Percentiles rank a stretch among this genome's conserved stretches.
Conservation (phyloP, 2,113 vertebrate species). For the Erpornis zantholeuca region DNA sequence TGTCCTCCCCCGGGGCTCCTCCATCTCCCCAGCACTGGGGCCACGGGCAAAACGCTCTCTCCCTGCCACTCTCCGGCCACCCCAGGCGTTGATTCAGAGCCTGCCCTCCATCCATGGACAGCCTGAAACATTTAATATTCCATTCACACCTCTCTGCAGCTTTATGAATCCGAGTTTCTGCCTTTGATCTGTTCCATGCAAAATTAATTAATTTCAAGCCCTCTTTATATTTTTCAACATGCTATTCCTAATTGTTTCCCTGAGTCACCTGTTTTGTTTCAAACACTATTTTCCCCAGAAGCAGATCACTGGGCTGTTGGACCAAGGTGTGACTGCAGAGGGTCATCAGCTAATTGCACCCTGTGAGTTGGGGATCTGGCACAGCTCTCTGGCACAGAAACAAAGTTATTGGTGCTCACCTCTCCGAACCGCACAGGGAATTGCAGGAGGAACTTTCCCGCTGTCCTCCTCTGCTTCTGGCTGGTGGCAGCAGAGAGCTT, state of each 20-base stretch:
- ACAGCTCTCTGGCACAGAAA: background rate
- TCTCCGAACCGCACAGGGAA: background rate
- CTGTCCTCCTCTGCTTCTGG: background rate
- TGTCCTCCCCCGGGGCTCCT: background rate
- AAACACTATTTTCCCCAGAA: background rate
- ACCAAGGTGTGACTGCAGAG: background rate
- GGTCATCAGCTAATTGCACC: background rate
- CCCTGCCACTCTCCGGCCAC: background rate
- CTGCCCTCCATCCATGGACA: background rate
- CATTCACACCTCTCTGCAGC: background rate
- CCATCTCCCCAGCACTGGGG: rapidly evolving
- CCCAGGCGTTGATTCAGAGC: background rate
- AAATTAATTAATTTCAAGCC: background rate
- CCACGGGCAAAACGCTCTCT: background rate
- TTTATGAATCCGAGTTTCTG: background rate
- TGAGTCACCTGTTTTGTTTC: background rate
- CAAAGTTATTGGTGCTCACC: rapidly evolving
- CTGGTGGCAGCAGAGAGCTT: background rate
- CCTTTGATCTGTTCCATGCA: background rate
- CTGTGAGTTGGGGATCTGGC: background rate
- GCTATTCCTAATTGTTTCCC: background rate
- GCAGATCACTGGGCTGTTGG: background rate
- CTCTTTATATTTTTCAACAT: background rate
- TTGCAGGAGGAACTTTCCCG: background rate
- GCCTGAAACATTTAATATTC: background rate